Base-by-base conservation (phyloP, 1,140 invertebrate genomes). In the Notospermus geniculatus region DNA sequence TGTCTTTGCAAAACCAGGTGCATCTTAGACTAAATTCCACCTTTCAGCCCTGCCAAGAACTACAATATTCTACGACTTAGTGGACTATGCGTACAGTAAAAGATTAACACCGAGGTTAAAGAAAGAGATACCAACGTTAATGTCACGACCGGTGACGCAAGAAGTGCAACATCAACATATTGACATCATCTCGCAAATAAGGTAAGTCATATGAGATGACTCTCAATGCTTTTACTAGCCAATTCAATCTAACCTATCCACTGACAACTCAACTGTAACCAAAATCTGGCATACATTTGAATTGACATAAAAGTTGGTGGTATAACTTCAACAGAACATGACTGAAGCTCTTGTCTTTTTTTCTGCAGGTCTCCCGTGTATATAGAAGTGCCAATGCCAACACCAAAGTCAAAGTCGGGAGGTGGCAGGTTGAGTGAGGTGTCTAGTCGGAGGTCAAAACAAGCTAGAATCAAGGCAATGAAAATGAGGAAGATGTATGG, bases 61-160 rank as follows among this genome's bases (percentile, higher is more conserved):
- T 23, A 80, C 77, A 45, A 74, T 81, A 41, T 81, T 81, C 55
- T 81, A 77, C 67, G 80, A 81, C 63, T 70, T 81, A 22, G 65
- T 81, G 7, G 75, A 79, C 58, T 81, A 70, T 64, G 63, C 77
- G 11, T 76, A 78, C 68, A 75, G 69, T 59, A 70, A 75, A 28
- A 67, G 71, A 41, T 70, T 81, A 60, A 69, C 74, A 5, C 67
- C 72, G 23, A 63, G 70, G 25, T 62, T 81, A 27, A 64, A 66
- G 45, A 52, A 71, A 28, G 69, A 76, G 57, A 66, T 81, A 19
- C 72, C 76, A 2, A 39, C 72, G 2, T 65, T 81, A 23, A 56
- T 79, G 30, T 57, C 66, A 9, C 61, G 68, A 54, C 80, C 78
- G 55, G 61, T 75, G 9, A 77, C 72, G 55, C 71, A 75, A 43